Base-by-base conservation (phyloP, 2,797 vertebrate species). In the Mus spretus region DNA sequence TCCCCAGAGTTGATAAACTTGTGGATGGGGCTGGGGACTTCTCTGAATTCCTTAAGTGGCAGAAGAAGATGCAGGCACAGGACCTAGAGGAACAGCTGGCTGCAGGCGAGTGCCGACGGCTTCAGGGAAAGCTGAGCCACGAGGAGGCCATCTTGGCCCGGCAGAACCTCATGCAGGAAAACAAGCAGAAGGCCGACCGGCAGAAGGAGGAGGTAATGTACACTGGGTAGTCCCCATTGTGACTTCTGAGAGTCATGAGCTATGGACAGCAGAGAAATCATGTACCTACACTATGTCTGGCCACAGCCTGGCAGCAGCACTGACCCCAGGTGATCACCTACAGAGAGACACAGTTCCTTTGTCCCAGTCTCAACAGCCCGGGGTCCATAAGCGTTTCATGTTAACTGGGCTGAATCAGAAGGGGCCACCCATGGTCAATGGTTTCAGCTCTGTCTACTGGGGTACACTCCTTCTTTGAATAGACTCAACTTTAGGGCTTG, bases 41-140 rank as follows among this genome's bases (percentile, higher is more conserved):
- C 17, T 99, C 99, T 0, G 98, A 99, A 81, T 99, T 99, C 98
- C 98, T 99, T 1, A 98, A 99, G 97, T 99, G 99, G 99, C 99
- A 99, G 98, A 99, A 97, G 95, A 98, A 99, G 97, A 99, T 99
- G 99, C 98, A 97, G 65, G 98, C 98, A 34, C 99, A 98, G 98
- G 99, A 99, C 97, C 72, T 98, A 85, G 98, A 99, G 97, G 98
- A 99, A 80, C 98, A 99, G 97, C 96, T 99, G 97, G 98, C 98
- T 6, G 98, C 97, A 40, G 97, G 97, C 37, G 99, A 99, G 89
- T 98, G 98, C 93, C 98, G 98, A 88, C 98, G 97, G 53, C 98
- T 99, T 79, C 99, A 98, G 96, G 99, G 99, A 7, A 99, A 98
- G 95, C 99, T 99, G 85, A 99, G 99, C 97, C 97, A 98, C 0